Percentiles rank a stretch among this genome's conserved stretches.
Evolutionary conservation across 2,888 invertebrate species (phyloP).

Genomic region (Drymonia ruficornis): DNA sequence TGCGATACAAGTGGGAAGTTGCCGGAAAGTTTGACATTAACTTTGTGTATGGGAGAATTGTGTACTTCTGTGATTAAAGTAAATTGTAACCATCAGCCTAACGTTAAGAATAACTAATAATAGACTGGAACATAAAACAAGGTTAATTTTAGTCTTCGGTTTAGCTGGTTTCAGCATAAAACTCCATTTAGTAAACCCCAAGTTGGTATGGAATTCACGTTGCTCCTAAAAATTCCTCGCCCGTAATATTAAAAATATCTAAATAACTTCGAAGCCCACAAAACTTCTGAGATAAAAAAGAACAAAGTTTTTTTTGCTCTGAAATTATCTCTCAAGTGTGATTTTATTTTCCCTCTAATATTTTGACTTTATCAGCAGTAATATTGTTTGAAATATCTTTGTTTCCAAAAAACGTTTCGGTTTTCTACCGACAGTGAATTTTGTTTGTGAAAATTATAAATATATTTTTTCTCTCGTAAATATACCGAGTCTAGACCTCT

Average conservation of each 20-base stretch:
- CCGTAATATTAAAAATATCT: neutral
- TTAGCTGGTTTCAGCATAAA: too few species aligned
- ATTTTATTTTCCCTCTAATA: constrained; percentile 2
- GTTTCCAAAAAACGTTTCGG: neutral
- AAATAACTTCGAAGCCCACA: neutral
- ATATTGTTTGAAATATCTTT: neutral
- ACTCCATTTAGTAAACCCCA: neutral
- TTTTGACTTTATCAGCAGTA: neutral
- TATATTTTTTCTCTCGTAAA: too few species aligned
- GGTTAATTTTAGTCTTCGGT: too few species aligned
- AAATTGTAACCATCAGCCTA: too few species aligned
- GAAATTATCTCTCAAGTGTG: neutral
- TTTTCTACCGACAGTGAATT: too few species aligned
- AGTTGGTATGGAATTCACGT: too few species aligned
- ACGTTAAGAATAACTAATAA: too few species aligned
- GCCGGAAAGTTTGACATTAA: neutral
- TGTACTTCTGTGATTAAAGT: neutral
- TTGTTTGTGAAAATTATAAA: too few species aligned
- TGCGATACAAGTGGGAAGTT: neutral
- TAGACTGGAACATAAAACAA: too few species aligned
- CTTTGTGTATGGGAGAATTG: neutral
- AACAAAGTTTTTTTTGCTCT: neutral
- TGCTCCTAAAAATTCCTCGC: neutral
- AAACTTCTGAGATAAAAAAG: neutral
- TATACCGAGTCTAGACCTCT: too few species aligned